Percentiles rank a stretch among this genome's conserved stretches.
Conservation (phyloP, 1,140 invertebrate genomes). For the Leptinotarsa defecta region DNA sequence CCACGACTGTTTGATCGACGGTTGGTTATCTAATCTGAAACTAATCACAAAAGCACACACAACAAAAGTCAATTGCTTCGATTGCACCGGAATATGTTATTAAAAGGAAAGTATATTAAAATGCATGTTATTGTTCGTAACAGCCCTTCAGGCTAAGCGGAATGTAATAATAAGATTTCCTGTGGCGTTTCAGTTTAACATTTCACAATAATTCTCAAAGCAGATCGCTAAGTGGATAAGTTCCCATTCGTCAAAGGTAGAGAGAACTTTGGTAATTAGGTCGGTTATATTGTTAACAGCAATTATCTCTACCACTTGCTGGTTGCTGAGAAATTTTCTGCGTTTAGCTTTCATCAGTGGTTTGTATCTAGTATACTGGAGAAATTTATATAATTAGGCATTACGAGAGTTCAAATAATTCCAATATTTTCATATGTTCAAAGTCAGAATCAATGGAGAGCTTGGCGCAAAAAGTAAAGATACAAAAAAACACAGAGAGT, state of each 20-base stretch:
- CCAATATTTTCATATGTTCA: too few species aligned
- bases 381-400: too few species aligned
- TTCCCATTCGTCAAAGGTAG: constrained; percentile 14
- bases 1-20: not conserved
- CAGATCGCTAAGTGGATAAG: constrained; percentile 15
- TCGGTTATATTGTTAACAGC: not conserved
- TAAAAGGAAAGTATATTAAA: constrained; percentile 12
- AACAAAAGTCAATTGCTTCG: constrained; percentile 17
- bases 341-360: too few species aligned
- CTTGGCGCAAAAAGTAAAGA: too few species aligned
- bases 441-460: too few species aligned
- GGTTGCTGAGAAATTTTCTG: not conserved
- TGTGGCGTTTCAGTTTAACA: constrained; percentile 12
- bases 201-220: constrained; percentile 15
- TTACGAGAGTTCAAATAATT: too few species aligned
- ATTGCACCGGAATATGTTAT: not conserved
- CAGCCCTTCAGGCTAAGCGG: not conserved
- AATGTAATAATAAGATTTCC: constrained; percentile 15
- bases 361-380: too few species aligned
- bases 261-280: constrained; percentile 10
- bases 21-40: not conserved
- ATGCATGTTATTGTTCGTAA: not conserved
- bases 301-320: constrained; percentile 19
- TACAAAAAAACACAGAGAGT: too few species aligned
- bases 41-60: not conserved